These are phyloP conservation scores for Tachypleus tridentatus DNA, from an alignment of 1,140 invertebrate species.

Conservation along the genomic window DNA sequence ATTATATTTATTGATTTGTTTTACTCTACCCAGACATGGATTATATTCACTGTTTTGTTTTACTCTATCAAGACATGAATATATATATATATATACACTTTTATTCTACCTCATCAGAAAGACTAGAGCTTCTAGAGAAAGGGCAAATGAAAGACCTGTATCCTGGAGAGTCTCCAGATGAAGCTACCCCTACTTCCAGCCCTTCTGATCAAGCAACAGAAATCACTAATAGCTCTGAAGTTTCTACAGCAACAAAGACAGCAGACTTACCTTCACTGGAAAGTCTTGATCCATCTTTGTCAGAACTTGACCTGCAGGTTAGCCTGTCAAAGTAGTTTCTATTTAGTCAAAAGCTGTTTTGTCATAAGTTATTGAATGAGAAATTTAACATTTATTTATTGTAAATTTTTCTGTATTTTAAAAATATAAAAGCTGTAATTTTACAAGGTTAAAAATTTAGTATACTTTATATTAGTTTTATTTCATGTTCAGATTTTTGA, in stretches of 20 bases:
- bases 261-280: slow-evolving; percentile 4
- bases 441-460: too few relatives aligned
- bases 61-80: too few relatives aligned
- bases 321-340: not conserved
- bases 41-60: too few relatives aligned
- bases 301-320: slow-evolving; percentile 22
- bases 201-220: slow-evolving; percentile 9
- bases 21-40: too few relatives aligned
- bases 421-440: too few relatives aligned
- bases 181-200: slow-evolving; percentile 10
- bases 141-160: slow-evolving; percentile 10
- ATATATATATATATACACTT: too few relatives aligned
- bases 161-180: slow-evolving; percentile 8
- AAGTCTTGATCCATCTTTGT: slow-evolving; percentile 18
- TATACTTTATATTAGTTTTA: too few relatives aligned
- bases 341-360: not conserved
- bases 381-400: not conserved
- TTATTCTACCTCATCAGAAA: slow-evolving; percentile 4
- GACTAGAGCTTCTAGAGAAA: slow-evolving; percentile 14
- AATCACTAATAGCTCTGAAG: slow-evolving; percentile 11
- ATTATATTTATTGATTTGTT: not conserved
- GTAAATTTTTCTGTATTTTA: slow-evolving; percentile 1
- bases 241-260: slow-evolving; percentile 12
- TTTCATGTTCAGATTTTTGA: too few relatives aligned
- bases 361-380: not conserved